Base-by-base conservation (phyloP, 1,140 invertebrate genomes). In the Rhagoletis pomonella region DNA sequence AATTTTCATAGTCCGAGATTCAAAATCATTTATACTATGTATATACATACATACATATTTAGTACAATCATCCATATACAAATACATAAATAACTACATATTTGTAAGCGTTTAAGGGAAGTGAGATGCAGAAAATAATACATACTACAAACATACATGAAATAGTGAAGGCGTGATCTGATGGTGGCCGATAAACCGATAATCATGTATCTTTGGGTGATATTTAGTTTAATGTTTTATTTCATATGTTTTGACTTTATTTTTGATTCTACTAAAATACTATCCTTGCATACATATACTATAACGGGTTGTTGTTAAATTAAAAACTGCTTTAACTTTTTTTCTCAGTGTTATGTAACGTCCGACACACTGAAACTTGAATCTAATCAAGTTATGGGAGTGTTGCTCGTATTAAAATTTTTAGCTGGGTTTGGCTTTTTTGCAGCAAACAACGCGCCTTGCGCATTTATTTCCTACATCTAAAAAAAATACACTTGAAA, bases 381-480 rank as follows among this genome's bases (percentile, higher is more conserved):
- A 81, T 47, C 47, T 29, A 29, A 29, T 29, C 29, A 29, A 81
- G 73, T 81, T 55, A 81, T 81, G 73, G 73, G 47, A 81, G 73
- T 81, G 44, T 81, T 73, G 55, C 73, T 81, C 47, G 73, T 81
- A 81, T 55, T 81, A 17, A 81, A 6, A 55, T 81, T 73, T 47
- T 81, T 81, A 81, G 73, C 73, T 81, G 73, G 73, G 73, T 81
- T 55, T 81, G 73, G 73, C 73, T 81, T 81, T 81, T 81, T 81
- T 81, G 73, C 73, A 81, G 73, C 73, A 81, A 81, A 81, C 73
- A 81, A 81, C 4, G 64, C 64, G 64, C 17, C 64, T 67, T 29
- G 29, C 19, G 64, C 64, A 67, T 67, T 29, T 67, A 29, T 67
- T 67, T 67, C 64, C 64, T 67, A 67, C 64, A 67, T 67, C 64